Percentiles rank a stretch among this genome's conserved stretches.
phyloP scores from a whole-genome alignment of 1,140 invertebrate species.

The Caenorhabditis latens region DNA sequence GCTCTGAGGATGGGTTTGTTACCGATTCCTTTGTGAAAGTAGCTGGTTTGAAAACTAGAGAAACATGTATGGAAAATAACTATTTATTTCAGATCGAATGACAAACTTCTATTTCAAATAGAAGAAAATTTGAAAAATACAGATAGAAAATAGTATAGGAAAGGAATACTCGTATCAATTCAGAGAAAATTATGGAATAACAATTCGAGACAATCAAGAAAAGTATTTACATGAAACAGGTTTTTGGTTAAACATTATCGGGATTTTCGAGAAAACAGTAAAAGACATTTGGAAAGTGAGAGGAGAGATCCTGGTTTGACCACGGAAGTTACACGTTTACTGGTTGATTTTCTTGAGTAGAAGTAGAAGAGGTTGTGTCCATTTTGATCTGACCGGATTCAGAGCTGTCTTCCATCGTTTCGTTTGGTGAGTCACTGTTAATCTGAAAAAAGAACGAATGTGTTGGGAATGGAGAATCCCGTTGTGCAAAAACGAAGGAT shows the following conservation, averaged over 20 bases:
- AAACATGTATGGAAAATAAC: too few relatives aligned
- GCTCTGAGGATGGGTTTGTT: too few relatives aligned
- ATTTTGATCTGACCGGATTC: not conserved
- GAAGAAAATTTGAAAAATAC: not conserved
- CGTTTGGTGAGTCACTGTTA: not conserved
- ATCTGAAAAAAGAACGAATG: not conserved
- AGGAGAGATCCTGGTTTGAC: not conserved
- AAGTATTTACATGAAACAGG: not conserved
- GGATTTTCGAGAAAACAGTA: not conserved
- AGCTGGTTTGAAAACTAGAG: too few relatives aligned
- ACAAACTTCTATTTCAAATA: not conserved
- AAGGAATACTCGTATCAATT: not conserved
- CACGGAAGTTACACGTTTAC: constrained; percentile 4
- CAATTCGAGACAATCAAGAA: not conserved
- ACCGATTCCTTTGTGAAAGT: too few relatives aligned
- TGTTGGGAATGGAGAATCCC: too few relatives aligned
- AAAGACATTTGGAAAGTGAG: not conserved
- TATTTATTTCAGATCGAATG: too few relatives aligned
- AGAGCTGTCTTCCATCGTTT: not conserved
- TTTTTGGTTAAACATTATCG: not conserved
- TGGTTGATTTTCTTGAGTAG: constrained; percentile 22
- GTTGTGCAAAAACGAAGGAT: too few relatives aligned
- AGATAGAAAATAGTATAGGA: not conserved
- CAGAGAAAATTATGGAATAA: constrained; percentile 15
- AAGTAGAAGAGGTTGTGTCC: not conserved